Percentiles rank a stretch among this genome's conserved stretches.
These are phyloP conservation scores for Elegia similella DNA, from an alignment of 2,888 invertebrate species.

Conservation along the genomic window DNA sequence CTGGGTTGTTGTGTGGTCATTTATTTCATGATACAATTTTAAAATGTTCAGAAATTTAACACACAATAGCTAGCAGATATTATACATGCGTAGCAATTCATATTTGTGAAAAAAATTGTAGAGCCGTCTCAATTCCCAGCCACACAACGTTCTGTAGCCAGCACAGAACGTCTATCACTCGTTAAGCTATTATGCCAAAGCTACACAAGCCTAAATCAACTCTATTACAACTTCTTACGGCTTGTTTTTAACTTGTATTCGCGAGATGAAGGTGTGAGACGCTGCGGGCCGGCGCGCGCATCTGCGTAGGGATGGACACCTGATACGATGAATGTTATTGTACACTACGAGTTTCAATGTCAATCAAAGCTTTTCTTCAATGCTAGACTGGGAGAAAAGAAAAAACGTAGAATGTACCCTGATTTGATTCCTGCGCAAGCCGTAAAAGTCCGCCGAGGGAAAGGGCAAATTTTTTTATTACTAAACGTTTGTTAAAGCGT, in stretches of 20 bases:
- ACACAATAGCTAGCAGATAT: no score
- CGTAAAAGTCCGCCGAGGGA: no score
- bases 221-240: conserved; percentile 31
- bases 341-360: neutral
- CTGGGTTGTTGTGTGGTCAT: no score
- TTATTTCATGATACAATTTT: no score
- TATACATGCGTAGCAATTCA: no score
- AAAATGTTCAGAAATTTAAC: no score
- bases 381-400: no score
- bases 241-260: conserved; percentile 34
- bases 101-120: neutral
- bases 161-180: conserved; percentile 36
- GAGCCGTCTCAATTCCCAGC: neutral
- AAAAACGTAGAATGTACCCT: no score
- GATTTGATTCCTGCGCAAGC: no score
- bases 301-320: conserved; percentile 48
- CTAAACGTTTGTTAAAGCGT: no score
- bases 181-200: conserved; percentile 35
- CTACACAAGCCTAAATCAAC: conserved; percentile 19
- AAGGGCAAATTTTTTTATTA: no score
- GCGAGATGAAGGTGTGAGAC: conserved; percentile 59
- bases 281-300: conserved; percentile 66
- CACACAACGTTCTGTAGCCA: conserved; percentile 33
- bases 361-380: neutral
- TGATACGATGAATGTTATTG: conserved; percentile 21